Percentiles rank a stretch among this genome's conserved stretches.
These are phyloP conservation scores for Neuroscelio doddi DNA, from an alignment of 2,888 invertebrate genomes.

Conservation along the genomic window DNA sequence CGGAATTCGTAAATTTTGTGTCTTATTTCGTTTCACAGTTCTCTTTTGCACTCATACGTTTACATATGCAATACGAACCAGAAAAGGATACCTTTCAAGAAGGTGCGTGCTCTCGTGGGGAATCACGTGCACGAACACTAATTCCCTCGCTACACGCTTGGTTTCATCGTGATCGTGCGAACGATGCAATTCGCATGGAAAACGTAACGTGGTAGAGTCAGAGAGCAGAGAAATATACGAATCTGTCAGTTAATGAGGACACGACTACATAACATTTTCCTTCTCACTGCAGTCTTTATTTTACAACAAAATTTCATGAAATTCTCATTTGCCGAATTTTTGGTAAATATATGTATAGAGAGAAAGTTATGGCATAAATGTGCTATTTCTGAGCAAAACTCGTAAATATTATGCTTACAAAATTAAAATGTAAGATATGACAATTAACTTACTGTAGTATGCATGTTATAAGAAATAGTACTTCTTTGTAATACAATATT, in stretches of 20 bases:
- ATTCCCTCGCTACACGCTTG: constrained; percentile 57
- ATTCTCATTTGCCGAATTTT: no score
- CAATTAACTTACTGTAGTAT: no score
- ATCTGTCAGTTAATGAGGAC: constrained; percentile 36
- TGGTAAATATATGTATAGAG: no score
- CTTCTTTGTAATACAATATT: no score
- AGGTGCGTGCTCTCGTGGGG: constrained; percentile 56
- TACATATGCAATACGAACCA: constrained; percentile 17
- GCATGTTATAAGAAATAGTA: no score
- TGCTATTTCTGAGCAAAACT: no score
- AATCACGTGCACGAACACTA: constrained; percentile 61
- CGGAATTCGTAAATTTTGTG: no score
- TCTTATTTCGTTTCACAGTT: constrained; percentile 5
- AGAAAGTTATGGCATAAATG: no score
- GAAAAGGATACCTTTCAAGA: constrained; percentile 31
- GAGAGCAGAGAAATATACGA: constrained; percentile 32
- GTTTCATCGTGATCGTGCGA: constrained; percentile 35
- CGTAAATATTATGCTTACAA: no score
- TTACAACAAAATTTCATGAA: no score
- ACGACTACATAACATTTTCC: constrained; percentile 17
- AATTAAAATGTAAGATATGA: no score
- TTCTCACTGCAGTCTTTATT: not conserved
- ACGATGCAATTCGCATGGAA: constrained; percentile 41
- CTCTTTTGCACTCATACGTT: not conserved
- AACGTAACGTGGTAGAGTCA: constrained; percentile 34